A percentile compares a stretch with the other conserved stretches of the same genome.
Evolutionary conservation across 2,113 vertebrate genomes (phyloP).

Genomic region (Hystrix cristata): DNA sequence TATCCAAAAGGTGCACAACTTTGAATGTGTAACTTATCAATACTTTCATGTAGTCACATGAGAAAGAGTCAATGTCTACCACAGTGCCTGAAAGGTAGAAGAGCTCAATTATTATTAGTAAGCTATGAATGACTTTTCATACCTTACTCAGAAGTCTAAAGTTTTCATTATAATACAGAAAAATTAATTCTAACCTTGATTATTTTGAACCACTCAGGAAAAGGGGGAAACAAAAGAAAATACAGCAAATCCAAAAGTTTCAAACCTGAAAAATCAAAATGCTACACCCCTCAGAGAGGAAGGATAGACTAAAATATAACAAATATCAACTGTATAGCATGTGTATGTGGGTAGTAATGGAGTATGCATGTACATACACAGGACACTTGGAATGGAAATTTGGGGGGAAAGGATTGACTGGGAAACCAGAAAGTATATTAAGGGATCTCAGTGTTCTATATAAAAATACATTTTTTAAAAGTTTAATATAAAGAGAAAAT

Average conservation of each 20-base stretch:
- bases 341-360: not conserved
- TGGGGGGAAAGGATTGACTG: not conserved
- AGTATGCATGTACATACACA: not conserved
- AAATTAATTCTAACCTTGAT: not conserved
- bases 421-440: not conserved
- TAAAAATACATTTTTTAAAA: no score
- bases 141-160: not conserved
- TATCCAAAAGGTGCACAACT: not conserved
- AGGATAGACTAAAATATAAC: not conserved
- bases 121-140: not conserved
- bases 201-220: not conserved
- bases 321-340: not conserved
- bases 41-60: not conserved
- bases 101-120: not conserved
- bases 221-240: not conserved
- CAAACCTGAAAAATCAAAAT: slow-evolving; percentile 6
- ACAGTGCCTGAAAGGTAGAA: not conserved
- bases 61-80: not conserved
- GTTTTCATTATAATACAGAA: not conserved
- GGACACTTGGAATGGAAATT: not conserved
- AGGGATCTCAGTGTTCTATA: no score
- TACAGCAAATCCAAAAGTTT: not conserved
- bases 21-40: not conserved
- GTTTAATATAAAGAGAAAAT: not conserved
- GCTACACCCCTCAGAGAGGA: not conserved